A percentile compares a stretch with the other conserved stretches of the same genome.
phyloP scores from a whole-genome alignment of 2,888 invertebrate genomes.

The Halocaridina rubra region DNA sequence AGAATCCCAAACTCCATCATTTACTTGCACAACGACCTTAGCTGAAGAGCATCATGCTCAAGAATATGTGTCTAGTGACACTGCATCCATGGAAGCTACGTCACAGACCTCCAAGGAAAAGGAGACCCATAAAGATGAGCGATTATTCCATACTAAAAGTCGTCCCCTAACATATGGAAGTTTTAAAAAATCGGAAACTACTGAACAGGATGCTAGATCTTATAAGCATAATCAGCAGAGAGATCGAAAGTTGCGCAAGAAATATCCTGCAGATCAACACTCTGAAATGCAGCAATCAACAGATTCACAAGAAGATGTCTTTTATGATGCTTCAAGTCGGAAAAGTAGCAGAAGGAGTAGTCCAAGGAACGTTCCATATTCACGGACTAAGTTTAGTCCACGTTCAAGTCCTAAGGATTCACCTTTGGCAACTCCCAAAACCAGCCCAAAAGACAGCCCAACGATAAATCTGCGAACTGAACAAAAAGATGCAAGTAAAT shows the following conservation, averaged over 20 bases:
- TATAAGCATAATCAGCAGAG: constrained; percentile 3
- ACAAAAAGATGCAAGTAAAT: not conserved
- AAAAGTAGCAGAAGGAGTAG: constrained; percentile 30
- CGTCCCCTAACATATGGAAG: constrained; percentile 39
- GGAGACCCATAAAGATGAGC: too few species aligned
- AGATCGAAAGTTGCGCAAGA: constrained; percentile 32
- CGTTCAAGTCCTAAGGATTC: constrained; percentile 40
- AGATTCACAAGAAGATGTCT: constrained; percentile 39
- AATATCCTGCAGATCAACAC: constrained; percentile 32
- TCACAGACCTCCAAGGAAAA: not conserved
- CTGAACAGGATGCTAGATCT: constrained; percentile 38
- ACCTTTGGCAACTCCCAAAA: constrained; percentile 43
- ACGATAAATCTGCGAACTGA: constrained; percentile 31
- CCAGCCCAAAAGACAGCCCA: constrained; percentile 42
- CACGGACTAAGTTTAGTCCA: constrained; percentile 32
- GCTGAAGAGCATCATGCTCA: not conserved
- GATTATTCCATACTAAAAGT: too few species aligned
- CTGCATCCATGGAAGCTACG: not conserved
- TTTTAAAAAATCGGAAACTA: constrained; percentile 2
- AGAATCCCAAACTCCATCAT: not conserved
- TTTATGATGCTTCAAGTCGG: constrained; percentile 50
- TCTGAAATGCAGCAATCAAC: not conserved
- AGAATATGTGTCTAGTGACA: too few species aligned
- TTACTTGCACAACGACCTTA: constrained; percentile 29
- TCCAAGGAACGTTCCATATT: constrained; percentile 17